These are phyloP conservation scores for Leptinotarsa undecemlineata DNA, from an alignment of 1,140 invertebrate species.

Conservation along the genomic window DNA sequence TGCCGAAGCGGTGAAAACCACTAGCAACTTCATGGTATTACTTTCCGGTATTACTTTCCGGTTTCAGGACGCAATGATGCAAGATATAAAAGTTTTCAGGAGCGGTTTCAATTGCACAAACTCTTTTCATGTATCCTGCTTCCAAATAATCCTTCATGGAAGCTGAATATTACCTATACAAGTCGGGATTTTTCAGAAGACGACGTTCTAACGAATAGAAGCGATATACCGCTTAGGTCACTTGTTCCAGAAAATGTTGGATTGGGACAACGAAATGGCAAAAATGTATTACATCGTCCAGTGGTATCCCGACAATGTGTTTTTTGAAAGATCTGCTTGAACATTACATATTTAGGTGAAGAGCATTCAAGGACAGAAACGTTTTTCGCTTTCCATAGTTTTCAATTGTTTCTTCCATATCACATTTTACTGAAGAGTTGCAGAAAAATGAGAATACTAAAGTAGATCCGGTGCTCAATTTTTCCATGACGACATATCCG, in stretches of 20 bases:
- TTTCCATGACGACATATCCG: neutral
- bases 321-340: neutral
- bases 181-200: slow-evolving; percentile 38
- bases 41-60: slow-evolving; percentile 13
- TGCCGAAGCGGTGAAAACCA: slow-evolving; percentile 35
- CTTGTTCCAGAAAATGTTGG: slow-evolving; percentile 46
- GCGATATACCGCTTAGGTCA: slow-evolving; percentile 42
- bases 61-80: slow-evolving; percentile 47
- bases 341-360: slow-evolving; percentile 38
- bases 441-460: neutral
- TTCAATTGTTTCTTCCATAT: neutral
- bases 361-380: slow-evolving; percentile 25
- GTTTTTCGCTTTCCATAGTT: slow-evolving; percentile 50
- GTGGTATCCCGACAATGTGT: neutral
- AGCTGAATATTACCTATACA: slow-evolving; percentile 42
- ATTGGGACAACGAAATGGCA: slow-evolving; percentile 44
- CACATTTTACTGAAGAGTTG: neutral
- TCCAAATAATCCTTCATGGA: slow-evolving; percentile 52
- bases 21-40: slow-evolving; percentile 46
- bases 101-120: slow-evolving; percentile 35
- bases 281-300: slow-evolving; percentile 48
- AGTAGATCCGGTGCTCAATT: neutral
- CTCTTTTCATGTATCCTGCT: slow-evolving; percentile 25
- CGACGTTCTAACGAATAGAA: slow-evolving; percentile 46
- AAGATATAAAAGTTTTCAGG: slow-evolving; percentile 44